Evolutionary conservation across 1,140 invertebrate species (phyloP).

Genomic region (Olivierus martensii): DNA sequence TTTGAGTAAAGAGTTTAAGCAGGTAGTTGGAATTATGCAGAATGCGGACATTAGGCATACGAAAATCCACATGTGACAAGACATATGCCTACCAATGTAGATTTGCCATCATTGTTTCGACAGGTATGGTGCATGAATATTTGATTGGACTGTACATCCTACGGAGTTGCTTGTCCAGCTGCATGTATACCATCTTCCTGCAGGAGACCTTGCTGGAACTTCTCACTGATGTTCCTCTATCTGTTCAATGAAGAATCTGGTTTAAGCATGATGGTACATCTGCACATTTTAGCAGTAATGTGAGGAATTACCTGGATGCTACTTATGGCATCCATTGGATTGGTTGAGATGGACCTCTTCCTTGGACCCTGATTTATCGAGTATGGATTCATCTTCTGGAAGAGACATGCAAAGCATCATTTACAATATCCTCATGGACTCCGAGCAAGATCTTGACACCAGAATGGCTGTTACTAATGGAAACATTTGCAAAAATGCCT

Average conservation of each 20-base stretch:
- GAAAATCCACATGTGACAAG: conserved; percentile 10
- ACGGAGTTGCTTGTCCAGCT: conserved; percentile 1
- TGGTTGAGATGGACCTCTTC: too few relatives aligned
- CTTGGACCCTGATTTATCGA: too few relatives aligned
- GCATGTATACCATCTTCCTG: conserved; percentile 1
- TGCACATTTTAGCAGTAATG: too few relatives aligned
- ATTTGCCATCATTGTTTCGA: conserved; percentile 1
- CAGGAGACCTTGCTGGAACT: conserved; percentile 2
- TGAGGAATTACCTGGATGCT: too few relatives aligned
- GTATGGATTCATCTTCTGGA: too few relatives aligned
- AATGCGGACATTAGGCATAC: conserved; percentile 7
- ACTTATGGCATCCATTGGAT: too few relatives aligned
- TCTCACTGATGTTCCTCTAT: conserved; percentile 12
- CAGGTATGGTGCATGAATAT: conserved; percentile 2
- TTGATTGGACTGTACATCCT: conserved; percentile 9
- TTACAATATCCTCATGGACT: background rate
- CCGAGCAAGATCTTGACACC: too few relatives aligned
- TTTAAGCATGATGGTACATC: too few relatives aligned
- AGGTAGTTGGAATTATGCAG: background rate
- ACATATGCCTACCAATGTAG: conserved; percentile 3
- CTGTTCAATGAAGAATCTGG: background rate
- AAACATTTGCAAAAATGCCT: background rate
- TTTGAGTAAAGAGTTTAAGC: too few relatives aligned
- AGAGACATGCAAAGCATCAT: too few relatives aligned
- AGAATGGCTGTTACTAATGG: too few relatives aligned